Evolutionary conservation across 2,797 vertebrate species (phyloP).

Genomic region (Coccyzus lansbergi): DNA sequence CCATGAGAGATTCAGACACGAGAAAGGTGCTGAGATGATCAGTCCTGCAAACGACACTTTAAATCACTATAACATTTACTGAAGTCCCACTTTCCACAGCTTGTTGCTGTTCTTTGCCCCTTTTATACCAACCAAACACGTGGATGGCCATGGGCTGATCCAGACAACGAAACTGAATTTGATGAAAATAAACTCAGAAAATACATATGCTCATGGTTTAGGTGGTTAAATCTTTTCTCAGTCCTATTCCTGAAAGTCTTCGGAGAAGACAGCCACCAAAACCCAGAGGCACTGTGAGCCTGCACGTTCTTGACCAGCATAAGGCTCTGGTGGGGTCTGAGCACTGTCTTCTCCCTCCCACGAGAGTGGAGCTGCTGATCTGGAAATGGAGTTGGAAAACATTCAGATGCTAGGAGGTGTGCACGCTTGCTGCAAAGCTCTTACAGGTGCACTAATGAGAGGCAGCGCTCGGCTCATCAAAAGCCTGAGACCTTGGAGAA

Average conservation of each 20-base stretch:
- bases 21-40: background rate
- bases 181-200: background rate
- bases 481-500: conserved; percentile 41
- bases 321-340: background rate
- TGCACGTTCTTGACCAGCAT: background rate
- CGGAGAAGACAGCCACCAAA: background rate
- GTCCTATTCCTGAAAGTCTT: background rate
- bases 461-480: conserved; percentile 26
- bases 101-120: background rate
- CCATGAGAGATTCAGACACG: background rate
- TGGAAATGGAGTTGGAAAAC: background rate
- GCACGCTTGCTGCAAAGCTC: background rate
- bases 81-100: background rate
- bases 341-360: background rate
- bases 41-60: background rate
- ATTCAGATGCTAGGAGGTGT: background rate
- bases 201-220: background rate
- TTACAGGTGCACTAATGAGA: conserved; percentile 59
- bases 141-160: background rate
- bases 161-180: background rate
- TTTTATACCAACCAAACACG: background rate
- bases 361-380: background rate
- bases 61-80: background rate
- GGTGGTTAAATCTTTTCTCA: background rate
- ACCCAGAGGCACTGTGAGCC: background rate